A percentile compares a stretch with the other conserved stretches of the same genome.
Evolutionary conservation across 2,113 vertebrate genomes (phyloP).

Genomic region (Puffinus mauretanicus): DNA sequence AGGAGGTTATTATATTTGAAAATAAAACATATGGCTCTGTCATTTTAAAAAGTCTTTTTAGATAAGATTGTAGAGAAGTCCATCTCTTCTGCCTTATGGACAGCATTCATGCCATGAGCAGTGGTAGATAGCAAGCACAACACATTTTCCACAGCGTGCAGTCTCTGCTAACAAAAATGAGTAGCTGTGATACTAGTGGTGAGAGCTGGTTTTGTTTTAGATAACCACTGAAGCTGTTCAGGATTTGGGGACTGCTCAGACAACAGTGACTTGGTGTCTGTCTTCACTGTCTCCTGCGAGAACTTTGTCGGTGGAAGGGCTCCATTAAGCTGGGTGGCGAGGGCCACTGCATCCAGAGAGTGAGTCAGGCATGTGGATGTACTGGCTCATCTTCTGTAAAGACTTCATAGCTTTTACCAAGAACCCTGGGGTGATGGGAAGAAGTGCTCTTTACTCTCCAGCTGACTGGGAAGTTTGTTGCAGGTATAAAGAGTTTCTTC

Average conservation of each 20-base stretch:
- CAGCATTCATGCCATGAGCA: not conserved
- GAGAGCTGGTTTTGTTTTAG: not conserved
- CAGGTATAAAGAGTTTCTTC: not conserved
- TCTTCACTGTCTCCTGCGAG: not conserved
- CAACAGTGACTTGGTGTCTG: not conserved
- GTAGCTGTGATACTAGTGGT: not conserved
- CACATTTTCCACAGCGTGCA: accelerated
- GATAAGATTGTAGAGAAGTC: not conserved
- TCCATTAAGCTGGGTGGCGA: not conserved
- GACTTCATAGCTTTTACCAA: not conserved
- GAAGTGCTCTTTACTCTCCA: not conserved
- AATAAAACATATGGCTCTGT: not conserved
- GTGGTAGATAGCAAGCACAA: not conserved
- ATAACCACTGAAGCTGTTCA: not conserved
- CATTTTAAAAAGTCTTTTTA: not conserved
- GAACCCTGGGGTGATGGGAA: not conserved
- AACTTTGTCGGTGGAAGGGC: not conserved
- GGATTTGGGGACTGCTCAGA: not conserved
- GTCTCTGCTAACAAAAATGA: not conserved
- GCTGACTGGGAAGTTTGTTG: not conserved
- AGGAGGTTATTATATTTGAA: not conserved
- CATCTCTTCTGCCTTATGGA: not conserved
- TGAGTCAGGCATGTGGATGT: not conserved
- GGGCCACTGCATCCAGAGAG: not conserved
- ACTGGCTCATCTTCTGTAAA: not conserved